Percentiles rank a stretch among this genome's conserved stretches.
Evolutionary conservation across 1,140 invertebrate species (phyloP).

Genomic region (Augochlora pura): DNA sequence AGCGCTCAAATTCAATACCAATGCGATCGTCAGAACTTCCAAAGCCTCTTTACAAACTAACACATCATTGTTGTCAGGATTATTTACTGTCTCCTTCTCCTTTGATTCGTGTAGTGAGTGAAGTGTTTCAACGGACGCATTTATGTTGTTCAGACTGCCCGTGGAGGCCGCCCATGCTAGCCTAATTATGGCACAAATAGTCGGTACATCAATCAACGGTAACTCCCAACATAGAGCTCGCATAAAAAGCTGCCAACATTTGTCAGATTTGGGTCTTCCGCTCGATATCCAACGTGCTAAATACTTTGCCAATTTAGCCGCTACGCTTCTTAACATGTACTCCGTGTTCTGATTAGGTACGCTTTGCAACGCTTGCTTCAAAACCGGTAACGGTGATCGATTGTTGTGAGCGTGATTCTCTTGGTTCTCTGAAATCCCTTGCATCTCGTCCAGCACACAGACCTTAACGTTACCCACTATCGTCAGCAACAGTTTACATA

Average conservation of each 20-base stretch:
- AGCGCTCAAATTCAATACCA: constrained; percentile 90
- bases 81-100: constrained; percentile 75
- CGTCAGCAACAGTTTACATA: constrained; percentile 93
- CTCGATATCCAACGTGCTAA: constrained; percentile 83
- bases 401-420: constrained; percentile 76
- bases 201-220: constrained; percentile 82
- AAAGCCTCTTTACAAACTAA: constrained; percentile 94
- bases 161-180: constrained; percentile 90
- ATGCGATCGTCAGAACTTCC: constrained; percentile 89
- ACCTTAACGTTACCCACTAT: constrained; percentile 90
- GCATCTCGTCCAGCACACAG: constrained; percentile 82
- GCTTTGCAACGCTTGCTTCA: constrained; percentile 86
- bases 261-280: constrained; percentile 77
- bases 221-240: constrained; percentile 84
- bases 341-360: constrained; percentile 87
- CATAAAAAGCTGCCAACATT: constrained; percentile 79
- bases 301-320: constrained; percentile 87
- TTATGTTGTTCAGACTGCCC: constrained; percentile 85
- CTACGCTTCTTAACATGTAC: constrained; percentile 86
- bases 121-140: constrained; percentile 84
- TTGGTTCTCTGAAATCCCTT: constrained; percentile 69
- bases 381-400: constrained; percentile 80
- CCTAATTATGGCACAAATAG: constrained; percentile 86
- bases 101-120: constrained; percentile 82
- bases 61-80: constrained; percentile 81